phyloP scores from a whole-genome alignment of 2,888 invertebrate genomes.

The Pyrochroa serraticornis region DNA sequence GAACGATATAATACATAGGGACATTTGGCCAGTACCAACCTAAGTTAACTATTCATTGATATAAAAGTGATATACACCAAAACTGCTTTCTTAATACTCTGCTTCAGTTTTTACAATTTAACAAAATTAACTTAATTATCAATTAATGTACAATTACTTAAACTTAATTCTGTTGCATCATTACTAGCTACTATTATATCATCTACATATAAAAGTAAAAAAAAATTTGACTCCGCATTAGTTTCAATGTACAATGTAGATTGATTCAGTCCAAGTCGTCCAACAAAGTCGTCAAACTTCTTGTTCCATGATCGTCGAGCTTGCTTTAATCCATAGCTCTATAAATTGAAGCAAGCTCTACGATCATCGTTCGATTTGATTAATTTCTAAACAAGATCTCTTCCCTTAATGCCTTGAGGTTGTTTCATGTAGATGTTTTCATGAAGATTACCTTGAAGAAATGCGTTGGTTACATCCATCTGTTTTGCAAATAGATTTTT shows the following conservation, averaged over 20 bases:
- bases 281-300: constrained; percentile 32
- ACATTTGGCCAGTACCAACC: too few relatives aligned
- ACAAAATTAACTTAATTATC: too few relatives aligned
- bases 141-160: too few relatives aligned
- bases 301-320: constrained; percentile 43
- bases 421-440: constrained; percentile 41
- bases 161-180: constrained; percentile 22
- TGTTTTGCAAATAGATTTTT: not conserved
- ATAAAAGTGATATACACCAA: too few relatives aligned
- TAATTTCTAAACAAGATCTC: constrained; percentile 35
- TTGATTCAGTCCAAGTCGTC: constrained; percentile 28
- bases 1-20: too few relatives aligned
- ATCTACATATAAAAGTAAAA: constrained; percentile 42
- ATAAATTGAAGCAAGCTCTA: too few relatives aligned
- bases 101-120: too few relatives aligned
- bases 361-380: too few relatives aligned
- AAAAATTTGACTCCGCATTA: constrained; percentile 13
- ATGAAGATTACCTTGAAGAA: constrained; percentile 40
- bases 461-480: constrained; percentile 44
- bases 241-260: constrained; percentile 34
- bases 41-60: too few relatives aligned
- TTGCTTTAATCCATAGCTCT: constrained; percentile 46
- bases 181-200: constrained; percentile 40
- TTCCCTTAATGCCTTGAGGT: constrained; percentile 33
- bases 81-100: too few relatives aligned